Base-by-base conservation (phyloP, 2,888 invertebrate species). In the Dorcus parallelipipedus region DNA sequence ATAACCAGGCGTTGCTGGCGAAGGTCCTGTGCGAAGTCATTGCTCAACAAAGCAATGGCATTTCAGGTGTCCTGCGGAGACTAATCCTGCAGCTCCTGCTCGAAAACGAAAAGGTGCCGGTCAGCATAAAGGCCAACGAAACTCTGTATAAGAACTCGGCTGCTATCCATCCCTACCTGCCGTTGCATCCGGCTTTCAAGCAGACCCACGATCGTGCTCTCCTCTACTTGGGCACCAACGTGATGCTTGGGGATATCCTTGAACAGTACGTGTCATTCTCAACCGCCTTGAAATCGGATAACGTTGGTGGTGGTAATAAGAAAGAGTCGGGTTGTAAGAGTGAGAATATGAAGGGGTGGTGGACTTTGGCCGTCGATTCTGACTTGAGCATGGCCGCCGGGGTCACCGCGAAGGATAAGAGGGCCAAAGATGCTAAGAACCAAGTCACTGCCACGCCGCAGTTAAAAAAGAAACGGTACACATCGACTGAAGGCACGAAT, bases 1-100 rank as follows among this genome's bases (percentile, higher is more conserved):
- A 83, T 52, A 95, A 95, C 79, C 95, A 95, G 78, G 87, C 88
- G 64, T 82, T 90, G 48, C 84, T 96, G 57, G 92, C 95, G 1
- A 83, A 86, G 59, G 89, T 93, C 4, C 79, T 95, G 7, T 90
- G 90, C 70, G 85, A 86, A 65, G 90, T 93, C 47, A 84, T 93
- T 56, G 83, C 86, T 50, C 83, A 85, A 38, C 86, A 87, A 70
- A 73, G 77, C 68, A 78, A 76, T 48, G 89, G 89, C 9, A 90
- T 95, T 71, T 90, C 92, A 0, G 94, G 95, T 6, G 95, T 95
- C 79, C 91, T 93, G 42, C 85, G 95, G 33, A 86, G 95, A 53
- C 80, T 96, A 58, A 88, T 95, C 64, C 81, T 95, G 54, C 94
- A 95, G 71, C 83, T 95, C 56, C 80, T 96, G 63, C 80, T 96